Evolutionary conservation across 2,888 invertebrate genomes (phyloP), one percentile per base, ranked within the genome.

Genomic region (Molanna angustata): DNA sequence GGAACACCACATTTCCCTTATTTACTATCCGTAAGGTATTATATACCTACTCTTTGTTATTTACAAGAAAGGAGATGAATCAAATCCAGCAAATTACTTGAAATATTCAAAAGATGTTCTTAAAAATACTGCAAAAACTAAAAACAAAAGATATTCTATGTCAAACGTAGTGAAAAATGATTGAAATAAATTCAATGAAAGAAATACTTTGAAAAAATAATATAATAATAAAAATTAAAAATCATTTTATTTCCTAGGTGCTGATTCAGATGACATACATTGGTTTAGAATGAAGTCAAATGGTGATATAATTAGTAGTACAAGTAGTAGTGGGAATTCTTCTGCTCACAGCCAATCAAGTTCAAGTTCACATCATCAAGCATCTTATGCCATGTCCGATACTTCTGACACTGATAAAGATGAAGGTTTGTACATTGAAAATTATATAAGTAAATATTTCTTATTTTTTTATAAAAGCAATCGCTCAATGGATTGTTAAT

Each of bases 371-470:
- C 53, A 56, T 6, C 58, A 59, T 13, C 50, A 46, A 7, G 27
- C 49, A 3, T 45, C 52, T 2, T 57, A 52, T 11, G 54, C 42
- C 33, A 32, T 49, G 13, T 76, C 79, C 17, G 80, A 81, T 59
- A 79, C 80, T 17, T 82, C 81, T 1, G 82, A 82, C 61, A 80
- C 79, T 6, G 83, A 83, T 54, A 70, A 74, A 47, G 82, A 79
- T 59, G 78, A 78, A 65, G 76, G 75, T 76, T 56, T 39, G 19
- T 7, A 27, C 27, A 7, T 7, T 27, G 27, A 27, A 14, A 35
- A 35, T 11, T 35, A 7, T 9, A 35, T 35, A 11, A n/a, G n/a
- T 35, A 14, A 11, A 11, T 7, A 6, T 14, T 35, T 7, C 37
- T 35, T 6, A 27, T 27, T 6, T 27, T 27, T 27, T 27, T 27